Base-by-base conservation (phyloP, 2,113 vertebrate species). In the Phyllostomus hastatus region DNA sequence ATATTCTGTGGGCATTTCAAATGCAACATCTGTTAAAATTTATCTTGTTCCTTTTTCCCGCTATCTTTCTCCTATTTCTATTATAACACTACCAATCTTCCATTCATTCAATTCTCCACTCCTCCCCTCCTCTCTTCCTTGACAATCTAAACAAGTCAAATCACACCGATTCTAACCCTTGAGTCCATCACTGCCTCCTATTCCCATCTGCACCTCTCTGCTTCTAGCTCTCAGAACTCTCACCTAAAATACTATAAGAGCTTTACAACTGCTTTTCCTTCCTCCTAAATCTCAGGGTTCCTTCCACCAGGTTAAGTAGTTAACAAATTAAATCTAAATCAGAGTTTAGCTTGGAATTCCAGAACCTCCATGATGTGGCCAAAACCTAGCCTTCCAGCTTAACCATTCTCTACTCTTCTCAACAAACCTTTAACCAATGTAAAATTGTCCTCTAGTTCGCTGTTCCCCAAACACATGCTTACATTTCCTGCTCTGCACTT, bases 271-370 rank as follows among this genome's bases (percentile, higher is more conserved):
- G 8, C 1, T 76, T 38, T 48, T 57, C 11, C 33, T 82, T 96
- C 46, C 54, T 96, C 28, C 28, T 61, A 78, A 59, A 11, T 70
- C 57, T 12, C 54, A 41, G 46, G 15, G 10, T 67, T 5, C 20
- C n/a, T 11, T 54, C 35, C 52, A 76, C 31, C 67, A 94, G 69
- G 82, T 38, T 48, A 79, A 78, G 10, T 5, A 8, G 1, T 24
- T 76, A 90, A 79, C 31, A 89, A 80, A 70, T 76, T 79, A 69
- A 78, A 76, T 72, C n/a, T 76, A 92, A 80, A 81, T 78, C 67
- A 81, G 26, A 19, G 12, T 48, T 90, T 75, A 72, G n/a, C 31
- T 26, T 81, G 70, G 50, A 94, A 80, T 88, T 76, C 82, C 28
- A 90, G 20, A 61, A 41, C 14, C 22, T 95, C 41, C 28, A 52